Percentiles rank a stretch among this genome's conserved stretches.
phyloP scores from a whole-genome alignment of 2,888 invertebrate genomes.

The Drosophila limbata region DNA sequence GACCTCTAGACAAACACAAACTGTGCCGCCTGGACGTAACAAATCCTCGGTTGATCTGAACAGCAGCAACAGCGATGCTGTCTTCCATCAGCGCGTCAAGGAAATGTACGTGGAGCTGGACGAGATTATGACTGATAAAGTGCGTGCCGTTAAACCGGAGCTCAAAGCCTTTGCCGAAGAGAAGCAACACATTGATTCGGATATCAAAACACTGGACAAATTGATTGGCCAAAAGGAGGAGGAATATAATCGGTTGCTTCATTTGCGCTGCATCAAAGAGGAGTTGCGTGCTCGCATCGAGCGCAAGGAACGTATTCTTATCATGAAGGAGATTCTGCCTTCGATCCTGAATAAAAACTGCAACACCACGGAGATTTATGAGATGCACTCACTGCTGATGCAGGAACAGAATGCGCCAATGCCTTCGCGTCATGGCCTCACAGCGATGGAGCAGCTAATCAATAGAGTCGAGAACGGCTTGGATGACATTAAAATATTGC shows the following conservation, averaged over 20 bases:
- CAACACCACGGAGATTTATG: constrained; percentile 51
- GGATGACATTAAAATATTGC: constrained; percentile 44
- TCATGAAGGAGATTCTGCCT: constrained; percentile 75
- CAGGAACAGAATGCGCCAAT: constrained; percentile 40
- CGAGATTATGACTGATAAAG: constrained; percentile 65
- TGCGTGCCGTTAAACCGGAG: constrained; percentile 88
- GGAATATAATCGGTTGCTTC: constrained; percentile 94
- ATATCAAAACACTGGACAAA: constrained; percentile 90
- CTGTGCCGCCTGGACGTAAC: constrained; percentile 8
- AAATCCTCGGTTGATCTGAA: constrained; percentile 47
- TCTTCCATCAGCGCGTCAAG: constrained; percentile 76
- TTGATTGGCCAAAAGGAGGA: constrained; percentile 92
- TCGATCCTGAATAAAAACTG: constrained; percentile 44
- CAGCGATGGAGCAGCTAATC: constrained; percentile 45
- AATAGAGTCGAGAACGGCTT: constrained; percentile 42
- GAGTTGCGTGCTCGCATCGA: constrained; percentile 91
- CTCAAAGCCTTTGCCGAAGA: constrained; percentile 88
- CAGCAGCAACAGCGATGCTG: constrained; percentile 65
- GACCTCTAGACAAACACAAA: constrained; percentile 29
- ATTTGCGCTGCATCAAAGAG: constrained; percentile 93
- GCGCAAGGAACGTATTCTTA: constrained; percentile 89
- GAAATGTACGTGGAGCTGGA: constrained; percentile 71
- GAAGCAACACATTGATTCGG: constrained; percentile 88
- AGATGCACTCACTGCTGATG: constrained; percentile 49
- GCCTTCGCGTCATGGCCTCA: constrained; percentile 3